Percentiles rank a stretch among this genome's conserved stretches.
Conservation (phyloP, 1,140 invertebrate genomes). For the Pseudoatta argentina region DNA sequence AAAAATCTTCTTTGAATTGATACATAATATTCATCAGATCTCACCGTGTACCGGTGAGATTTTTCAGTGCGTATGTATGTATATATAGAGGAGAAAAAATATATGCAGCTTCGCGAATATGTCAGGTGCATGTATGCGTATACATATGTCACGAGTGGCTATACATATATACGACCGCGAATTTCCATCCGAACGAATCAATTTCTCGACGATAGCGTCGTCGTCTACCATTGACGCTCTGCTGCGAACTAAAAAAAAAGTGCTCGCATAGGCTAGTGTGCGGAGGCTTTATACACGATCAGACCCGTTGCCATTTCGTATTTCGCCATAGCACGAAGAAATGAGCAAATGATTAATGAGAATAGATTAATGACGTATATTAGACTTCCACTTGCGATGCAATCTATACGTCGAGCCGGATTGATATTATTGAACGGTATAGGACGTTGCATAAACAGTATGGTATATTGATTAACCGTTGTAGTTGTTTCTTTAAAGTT, state of each 20-base stretch:
- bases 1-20: constrained; percentile 10
- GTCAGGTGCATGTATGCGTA: background rate
- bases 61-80: background rate
- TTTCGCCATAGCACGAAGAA: background rate
- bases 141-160: constrained; percentile 32
- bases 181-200: constrained; percentile 78
- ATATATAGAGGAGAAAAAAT: constrained; percentile 30
- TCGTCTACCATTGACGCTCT: constrained; percentile 45
- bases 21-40: background rate
- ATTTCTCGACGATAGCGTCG: constrained; percentile 71
- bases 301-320: constrained; percentile 22
- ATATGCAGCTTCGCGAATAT: background rate
- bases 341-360: constrained; percentile 3
- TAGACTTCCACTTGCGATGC: background rate
- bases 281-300: background rate
- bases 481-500: background rate
- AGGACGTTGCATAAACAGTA: background rate
- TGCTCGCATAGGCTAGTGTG: background rate
- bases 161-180: constrained; percentile 29
- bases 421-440: background rate
- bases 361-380: constrained; percentile 2
- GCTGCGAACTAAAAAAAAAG: constrained; percentile 26
- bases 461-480: background rate
- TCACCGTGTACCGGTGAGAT: background rate
- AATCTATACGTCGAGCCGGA: background rate